Percentiles rank a stretch among this genome's conserved stretches.
Evolutionary conservation across 2,113 vertebrate species (phyloP).

Genomic region (Poicephalus meyeri): DNA sequence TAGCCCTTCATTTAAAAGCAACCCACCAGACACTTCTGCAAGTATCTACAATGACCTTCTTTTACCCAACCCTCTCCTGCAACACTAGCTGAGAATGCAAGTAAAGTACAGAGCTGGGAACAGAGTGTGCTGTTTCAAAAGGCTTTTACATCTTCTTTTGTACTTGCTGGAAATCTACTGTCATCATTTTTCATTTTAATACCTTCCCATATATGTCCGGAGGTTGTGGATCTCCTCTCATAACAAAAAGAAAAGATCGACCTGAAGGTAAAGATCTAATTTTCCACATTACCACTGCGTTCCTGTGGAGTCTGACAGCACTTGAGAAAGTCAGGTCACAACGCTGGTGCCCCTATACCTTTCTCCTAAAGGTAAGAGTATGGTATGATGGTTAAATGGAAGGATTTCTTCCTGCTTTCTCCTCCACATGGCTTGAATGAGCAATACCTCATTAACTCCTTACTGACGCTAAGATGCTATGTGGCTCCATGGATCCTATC

Average conservation of each 20-base stretch:
- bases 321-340: not conserved
- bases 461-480: not conserved
- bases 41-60: conserved; percentile 40
- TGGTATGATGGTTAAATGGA: not conserved
- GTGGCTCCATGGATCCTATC: not conserved
- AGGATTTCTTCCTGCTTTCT: not conserved
- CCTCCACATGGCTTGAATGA: not conserved
- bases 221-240: not conserved
- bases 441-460: not conserved
- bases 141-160: conserved; percentile 25
- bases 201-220: not conserved
- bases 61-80: not conserved
- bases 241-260: not conserved
- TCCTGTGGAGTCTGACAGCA: not conserved
- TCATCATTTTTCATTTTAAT: conserved; percentile 42
- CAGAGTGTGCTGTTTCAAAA: conserved; percentile 33
- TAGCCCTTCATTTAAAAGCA: conserved; percentile 39
- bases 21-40: not conserved
- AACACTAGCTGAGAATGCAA: not conserved
- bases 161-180: conserved; percentile 8
- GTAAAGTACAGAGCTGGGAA: conserved; percentile 3
- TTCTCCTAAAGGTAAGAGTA: not conserved
- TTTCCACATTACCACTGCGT: not conserved
- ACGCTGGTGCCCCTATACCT: not conserved
- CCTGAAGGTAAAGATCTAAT: not conserved